phyloP scores from a whole-genome alignment of 2,797 vertebrate species.

The Sylvia borin region DNA sequence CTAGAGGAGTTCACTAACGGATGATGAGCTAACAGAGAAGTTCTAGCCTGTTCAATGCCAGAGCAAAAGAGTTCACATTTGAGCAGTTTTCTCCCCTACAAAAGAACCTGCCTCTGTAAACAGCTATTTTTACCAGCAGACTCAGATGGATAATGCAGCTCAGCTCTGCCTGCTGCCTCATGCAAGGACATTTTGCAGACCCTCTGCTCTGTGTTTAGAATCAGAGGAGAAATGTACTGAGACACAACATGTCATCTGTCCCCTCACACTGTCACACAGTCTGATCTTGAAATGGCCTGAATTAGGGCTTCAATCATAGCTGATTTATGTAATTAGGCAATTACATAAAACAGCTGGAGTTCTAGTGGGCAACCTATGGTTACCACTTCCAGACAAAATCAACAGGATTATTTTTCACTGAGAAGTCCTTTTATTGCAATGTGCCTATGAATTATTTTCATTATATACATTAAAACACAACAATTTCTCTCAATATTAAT shows the following conservation, averaged over 20 bases:
- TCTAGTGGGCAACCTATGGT: neutral
- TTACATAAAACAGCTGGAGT: neutral
- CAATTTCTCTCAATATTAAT: neutral
- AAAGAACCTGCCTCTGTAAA: neutral
- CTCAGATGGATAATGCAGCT: neutral
- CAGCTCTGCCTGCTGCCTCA: neutral
- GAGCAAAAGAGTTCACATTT: neutral
- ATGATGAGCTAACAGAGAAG: neutral
- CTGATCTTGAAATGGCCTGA: neutral
- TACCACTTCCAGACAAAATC: neutral
- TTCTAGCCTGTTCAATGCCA: neutral
- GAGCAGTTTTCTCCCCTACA: neutral
- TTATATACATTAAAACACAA: neutral
- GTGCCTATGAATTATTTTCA: neutral
- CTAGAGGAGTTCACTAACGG: neutral
- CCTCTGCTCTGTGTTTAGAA: neutral
- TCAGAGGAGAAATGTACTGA: neutral
- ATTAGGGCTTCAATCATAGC: neutral
- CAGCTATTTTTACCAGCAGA: neutral
- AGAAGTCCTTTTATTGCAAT: neutral
- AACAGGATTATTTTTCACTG: neutral
- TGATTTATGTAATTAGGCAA: neutral
- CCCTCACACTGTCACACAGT: neutral
- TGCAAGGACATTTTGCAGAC: neutral
- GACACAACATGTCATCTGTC: neutral